Conservation (phyloP, 2,888 invertebrate genomes). For the Eupithecia exiguata region DNA sequence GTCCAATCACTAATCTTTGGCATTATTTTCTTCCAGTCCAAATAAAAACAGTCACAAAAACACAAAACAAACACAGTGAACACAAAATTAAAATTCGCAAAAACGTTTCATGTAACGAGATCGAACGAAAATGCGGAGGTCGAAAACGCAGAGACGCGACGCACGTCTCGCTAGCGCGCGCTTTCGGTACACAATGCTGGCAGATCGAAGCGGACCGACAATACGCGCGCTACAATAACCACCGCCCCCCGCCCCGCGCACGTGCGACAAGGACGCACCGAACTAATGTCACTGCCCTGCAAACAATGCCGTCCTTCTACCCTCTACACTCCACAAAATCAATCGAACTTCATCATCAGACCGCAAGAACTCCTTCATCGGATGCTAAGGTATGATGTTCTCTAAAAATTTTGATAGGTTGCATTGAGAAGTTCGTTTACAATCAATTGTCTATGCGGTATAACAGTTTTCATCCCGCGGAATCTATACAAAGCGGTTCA, state of each 20-base stretch:
- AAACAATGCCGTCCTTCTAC: slow-evolving; percentile 78
- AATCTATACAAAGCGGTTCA: slow-evolving; percentile 81
- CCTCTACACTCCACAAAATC: slow-evolving; percentile 54
- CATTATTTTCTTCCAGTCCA: slow-evolving; percentile 64
- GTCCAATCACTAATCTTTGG: slow-evolving; percentile 78
- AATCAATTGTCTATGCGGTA: slow-evolving; percentile 81
- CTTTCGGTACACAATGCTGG: slow-evolving; percentile 79
- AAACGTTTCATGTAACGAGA: slow-evolving; percentile 65
- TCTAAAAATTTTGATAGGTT: slow-evolving; percentile 52
- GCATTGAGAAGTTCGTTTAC: slow-evolving; percentile 62
- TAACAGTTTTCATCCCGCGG: slow-evolving; percentile 76
- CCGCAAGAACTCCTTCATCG: slow-evolving; percentile 28
- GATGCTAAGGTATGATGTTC: slow-evolving; percentile 26
- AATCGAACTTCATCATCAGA: slow-evolving; percentile 56
- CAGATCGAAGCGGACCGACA: slow-evolving; percentile 82
- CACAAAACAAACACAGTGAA: slow-evolving; percentile 61
- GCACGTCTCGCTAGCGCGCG: slow-evolving; percentile 71
- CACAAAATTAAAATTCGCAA: slow-evolving; percentile 60
- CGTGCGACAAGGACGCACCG: slow-evolving; percentile 82
- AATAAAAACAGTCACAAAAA: slow-evolving; percentile 51
- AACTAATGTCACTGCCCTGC: slow-evolving; percentile 83
- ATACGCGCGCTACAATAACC: slow-evolving; percentile 83
- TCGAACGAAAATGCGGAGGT: slow-evolving; percentile 62
- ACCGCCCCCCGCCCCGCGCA: slow-evolving; percentile 74
- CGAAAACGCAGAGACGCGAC: slow-evolving; percentile 49